Evolutionary conservation across 1,140 invertebrate species (phyloP).

Genomic region (Triops cancriformis): DNA sequence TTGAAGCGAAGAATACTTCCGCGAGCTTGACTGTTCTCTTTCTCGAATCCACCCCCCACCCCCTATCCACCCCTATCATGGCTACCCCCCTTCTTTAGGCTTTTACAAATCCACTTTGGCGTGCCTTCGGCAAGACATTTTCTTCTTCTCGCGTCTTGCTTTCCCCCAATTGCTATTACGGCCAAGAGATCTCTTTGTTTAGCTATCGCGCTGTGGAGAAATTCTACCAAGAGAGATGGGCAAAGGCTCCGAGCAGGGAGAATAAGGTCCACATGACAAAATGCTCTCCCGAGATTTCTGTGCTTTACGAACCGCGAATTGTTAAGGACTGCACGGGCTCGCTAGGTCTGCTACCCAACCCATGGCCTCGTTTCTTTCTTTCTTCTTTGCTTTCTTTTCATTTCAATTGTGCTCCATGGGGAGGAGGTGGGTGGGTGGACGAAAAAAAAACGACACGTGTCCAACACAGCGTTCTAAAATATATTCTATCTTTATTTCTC

Average conservation of each 20-base stretch:
- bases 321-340: constrained; percentile 3
- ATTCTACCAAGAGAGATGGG: not conserved
- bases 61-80: not conserved
- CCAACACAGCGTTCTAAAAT: too few relatives aligned
- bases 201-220: not conserved
- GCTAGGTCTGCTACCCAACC: not conserved
- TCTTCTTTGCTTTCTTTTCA: not conserved
- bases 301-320: constrained; percentile 13
- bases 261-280: constrained; percentile 2
- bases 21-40: constrained; percentile 5
- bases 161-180: not conserved
- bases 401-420: not conserved
- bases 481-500: too few relatives aligned
- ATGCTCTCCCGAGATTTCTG: constrained; percentile 9
- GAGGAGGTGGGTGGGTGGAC: not conserved
- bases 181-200: constrained; percentile 6
- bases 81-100: not conserved
- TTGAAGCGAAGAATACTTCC: constrained; percentile 10
- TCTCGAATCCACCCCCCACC: not conserved
- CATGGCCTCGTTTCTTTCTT: not conserved
- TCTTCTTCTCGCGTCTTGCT: constrained; percentile 1
- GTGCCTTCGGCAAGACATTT: not conserved
- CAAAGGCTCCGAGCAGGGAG: not conserved
- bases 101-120: not conserved
- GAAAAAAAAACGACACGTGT: not conserved